Conservation (phyloP, 2,113 vertebrate genomes). For the mouse (Mus musculus) region DNA sequence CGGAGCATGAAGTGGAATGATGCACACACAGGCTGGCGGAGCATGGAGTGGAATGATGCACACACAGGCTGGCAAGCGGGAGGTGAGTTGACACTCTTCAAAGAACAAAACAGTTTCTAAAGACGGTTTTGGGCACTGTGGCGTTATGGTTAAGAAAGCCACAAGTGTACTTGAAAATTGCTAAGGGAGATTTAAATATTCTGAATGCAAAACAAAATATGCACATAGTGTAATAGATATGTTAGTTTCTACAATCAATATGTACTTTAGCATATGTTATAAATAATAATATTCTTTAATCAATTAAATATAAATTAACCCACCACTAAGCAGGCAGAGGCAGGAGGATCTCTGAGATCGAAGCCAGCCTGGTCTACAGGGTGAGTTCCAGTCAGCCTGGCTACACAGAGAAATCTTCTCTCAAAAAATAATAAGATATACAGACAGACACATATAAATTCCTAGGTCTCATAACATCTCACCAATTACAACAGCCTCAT, state of each 20-base stretch:
- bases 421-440: neutral
- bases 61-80: fast-evolving
- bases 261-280: neutral
- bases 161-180: neutral
- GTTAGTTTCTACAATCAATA: neutral
- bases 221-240: neutral
- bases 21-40: fast-evolving
- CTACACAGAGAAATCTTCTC: neutral
- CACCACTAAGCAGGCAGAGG: neutral
- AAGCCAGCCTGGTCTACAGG: neutral
- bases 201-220: neutral
- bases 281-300: neutral
- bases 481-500: too few relatives aligned
- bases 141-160: neutral
- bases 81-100: neutral
- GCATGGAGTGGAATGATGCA: neutral
- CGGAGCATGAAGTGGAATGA: neutral
- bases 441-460: too few relatives aligned
- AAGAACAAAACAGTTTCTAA: neutral
- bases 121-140: too few relatives aligned
- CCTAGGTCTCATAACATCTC: too few relatives aligned
- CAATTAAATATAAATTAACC: neutral
- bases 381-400: neutral
- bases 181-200: neutral
- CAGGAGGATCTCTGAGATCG: neutral